Base-by-base conservation (phyloP, 2,113 vertebrate genomes). In the Chauna torquata region DNA sequence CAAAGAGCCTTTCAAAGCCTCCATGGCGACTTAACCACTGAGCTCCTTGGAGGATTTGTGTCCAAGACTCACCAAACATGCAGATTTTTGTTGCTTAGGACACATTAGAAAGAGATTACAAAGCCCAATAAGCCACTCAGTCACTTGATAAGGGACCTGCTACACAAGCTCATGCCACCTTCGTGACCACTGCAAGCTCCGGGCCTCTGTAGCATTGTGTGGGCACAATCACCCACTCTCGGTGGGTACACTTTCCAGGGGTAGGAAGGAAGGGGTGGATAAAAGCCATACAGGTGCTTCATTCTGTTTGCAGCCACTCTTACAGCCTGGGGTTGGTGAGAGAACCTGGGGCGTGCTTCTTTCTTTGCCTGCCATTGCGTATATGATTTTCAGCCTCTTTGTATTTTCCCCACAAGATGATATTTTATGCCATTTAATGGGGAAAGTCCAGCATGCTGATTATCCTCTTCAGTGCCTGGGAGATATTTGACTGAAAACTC, bases 131-230 rank as follows among this genome's bases (percentile, higher is more conserved):
- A 64, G 18, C 75, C 75, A 17, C 12, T 70, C 17, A 50, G 34
- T 30, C 59, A 24, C 11, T 68, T 68, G 44, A n/a, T 12, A 55
- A 47, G 49, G 19, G 19, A 50, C 38, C 42, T 86, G 65, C 36
- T 34, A 32, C 6, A 32, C 27, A 54, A 62, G 66, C 23, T 65
- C 54, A 40, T 0, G 0, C 13, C 0, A 0, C 24, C n/a, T 85
- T 54, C 1, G 2, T 22, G 32, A 42, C 14, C 18, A 8, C 7
- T 30, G 20, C 16, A 47, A 5, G 4, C 8, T 9, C 59, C 1
- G 1, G 24, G 49, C 36, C 18, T 27, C 36, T 49, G 40, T 54
- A 93, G 16, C 49, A n/a, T 23, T 0, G 0, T 5, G 6, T 36
- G 36, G 22, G 12, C 54, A 30, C 0, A 1, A 9, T 91, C 15